A percentile compares a stretch with the other conserved stretches of the same genome.
Evolutionary conservation across 2,797 vertebrate genomes (phyloP).

Genomic region (Gorsachius magnificus): DNA sequence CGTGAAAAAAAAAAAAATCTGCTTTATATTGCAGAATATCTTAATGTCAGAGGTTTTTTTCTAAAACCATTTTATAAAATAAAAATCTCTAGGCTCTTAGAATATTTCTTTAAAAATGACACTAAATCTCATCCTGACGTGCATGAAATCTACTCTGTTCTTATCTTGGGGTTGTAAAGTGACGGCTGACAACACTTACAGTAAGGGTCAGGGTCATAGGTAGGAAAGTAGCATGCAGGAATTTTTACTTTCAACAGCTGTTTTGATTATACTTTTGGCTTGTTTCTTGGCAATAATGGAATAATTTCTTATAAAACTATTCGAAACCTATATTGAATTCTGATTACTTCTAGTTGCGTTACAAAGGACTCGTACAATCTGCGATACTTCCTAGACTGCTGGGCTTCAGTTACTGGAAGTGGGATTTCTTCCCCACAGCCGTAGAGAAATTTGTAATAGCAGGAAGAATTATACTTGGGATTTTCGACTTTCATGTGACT

Average conservation of each 20-base stretch:
- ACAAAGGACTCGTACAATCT: neutral
- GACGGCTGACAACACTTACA: neutral
- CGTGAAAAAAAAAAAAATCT: neutral
- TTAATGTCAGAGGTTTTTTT: neutral
- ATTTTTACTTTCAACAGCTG: neutral
- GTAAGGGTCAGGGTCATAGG: neutral
- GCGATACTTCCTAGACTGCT: neutral
- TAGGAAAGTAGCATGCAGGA: neutral
- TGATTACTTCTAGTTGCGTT: neutral
- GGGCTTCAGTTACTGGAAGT: neutral
- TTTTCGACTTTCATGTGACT: neutral
- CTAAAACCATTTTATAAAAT: neutral
- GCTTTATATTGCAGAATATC: neutral
- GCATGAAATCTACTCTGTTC: neutral
- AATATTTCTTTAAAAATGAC: neutral
- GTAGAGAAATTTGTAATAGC: neutral
- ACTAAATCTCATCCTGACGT: neutral
- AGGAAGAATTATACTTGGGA: neutral
- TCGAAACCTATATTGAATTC: neutral
- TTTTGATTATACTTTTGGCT: neutral
- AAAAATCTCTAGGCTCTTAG: neutral
- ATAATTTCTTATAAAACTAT: neutral
- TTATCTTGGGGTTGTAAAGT: neutral
- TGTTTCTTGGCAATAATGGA: neutral
- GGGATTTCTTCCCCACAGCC: neutral